Conservation (phyloP, 2,113 vertebrate genomes). For the Syngnathus floridae region DNA sequence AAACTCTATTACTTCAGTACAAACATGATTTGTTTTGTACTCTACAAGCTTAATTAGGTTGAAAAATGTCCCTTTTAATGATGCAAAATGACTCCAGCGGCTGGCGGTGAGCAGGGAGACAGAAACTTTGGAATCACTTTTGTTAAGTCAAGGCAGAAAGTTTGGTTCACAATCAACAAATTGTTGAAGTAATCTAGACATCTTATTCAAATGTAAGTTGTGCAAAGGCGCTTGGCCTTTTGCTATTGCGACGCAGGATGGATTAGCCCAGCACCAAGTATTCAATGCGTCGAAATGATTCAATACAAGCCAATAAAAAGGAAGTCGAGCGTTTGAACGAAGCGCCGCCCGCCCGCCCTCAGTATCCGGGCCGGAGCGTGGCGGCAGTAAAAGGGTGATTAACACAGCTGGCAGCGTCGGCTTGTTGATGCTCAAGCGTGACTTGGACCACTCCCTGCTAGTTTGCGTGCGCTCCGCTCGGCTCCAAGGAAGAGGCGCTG, state of each 20-base stretch:
- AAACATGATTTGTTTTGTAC: too few relatives aligned
- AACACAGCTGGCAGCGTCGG: conserved; percentile 35
- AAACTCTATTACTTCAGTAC: too few relatives aligned
- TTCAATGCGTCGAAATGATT: conserved; percentile 63
- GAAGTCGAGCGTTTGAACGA: conserved; percentile 13
- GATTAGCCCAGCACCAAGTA: conserved; percentile 64
- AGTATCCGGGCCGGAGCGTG: conserved; percentile 17
- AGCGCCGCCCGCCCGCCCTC: not conserved
- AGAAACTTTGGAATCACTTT: too few relatives aligned
- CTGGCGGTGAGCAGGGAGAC: too few relatives aligned
- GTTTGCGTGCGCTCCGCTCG: not conserved
- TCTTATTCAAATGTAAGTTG: too few relatives aligned
- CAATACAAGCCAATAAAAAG: conserved; percentile 26
- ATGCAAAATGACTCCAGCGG: too few relatives aligned
- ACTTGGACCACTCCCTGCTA: not conserved
- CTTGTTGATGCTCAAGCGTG: conserved; percentile 28
- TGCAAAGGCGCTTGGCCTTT: conserved; percentile 26
- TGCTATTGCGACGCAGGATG: conserved; percentile 35
- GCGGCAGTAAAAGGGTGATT: conserved; percentile 50
- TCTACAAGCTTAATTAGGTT: too few relatives aligned
- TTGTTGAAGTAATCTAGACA: too few relatives aligned
- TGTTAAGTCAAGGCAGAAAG: too few relatives aligned
- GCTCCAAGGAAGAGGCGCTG: not conserved
- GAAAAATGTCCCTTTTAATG: too few relatives aligned
- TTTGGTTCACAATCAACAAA: too few relatives aligned